A percentile compares a stretch with the other conserved stretches of the same genome.
phyloP scores from a whole-genome alignment of 2,113 vertebrate genomes.

The Marmota flaviventris region DNA sequence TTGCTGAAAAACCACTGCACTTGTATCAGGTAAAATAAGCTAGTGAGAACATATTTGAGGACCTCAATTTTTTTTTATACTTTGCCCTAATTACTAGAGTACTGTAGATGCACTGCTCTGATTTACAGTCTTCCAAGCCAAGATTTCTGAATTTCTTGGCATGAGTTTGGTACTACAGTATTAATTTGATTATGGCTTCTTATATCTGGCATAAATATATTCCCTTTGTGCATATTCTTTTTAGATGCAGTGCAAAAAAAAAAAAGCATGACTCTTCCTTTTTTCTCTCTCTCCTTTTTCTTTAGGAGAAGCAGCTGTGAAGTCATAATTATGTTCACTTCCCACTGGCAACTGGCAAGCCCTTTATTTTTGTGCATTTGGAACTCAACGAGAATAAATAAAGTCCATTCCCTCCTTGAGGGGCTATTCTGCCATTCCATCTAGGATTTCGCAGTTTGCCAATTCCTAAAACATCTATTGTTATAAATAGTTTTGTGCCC shows the following conservation, averaged over 20 bases:
- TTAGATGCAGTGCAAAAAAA: conserved; percentile 72
- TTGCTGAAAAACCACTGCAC: conserved; percentile 42
- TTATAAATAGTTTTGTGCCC: conserved; percentile 69
- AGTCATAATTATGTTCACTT: conserved; percentile 83
- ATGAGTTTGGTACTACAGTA: conserved; percentile 66
- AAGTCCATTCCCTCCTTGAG: conserved; percentile 75
- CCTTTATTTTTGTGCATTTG: conserved; percentile 78
- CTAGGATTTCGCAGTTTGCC: conserved; percentile 67
- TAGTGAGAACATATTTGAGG: conserved; percentile 12
- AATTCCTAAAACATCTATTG: conserved; percentile 71
- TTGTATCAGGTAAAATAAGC: neutral
- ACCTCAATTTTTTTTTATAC: neutral
- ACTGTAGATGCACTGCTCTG: conserved; percentile 1
- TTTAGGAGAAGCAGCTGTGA: conserved; percentile 85
- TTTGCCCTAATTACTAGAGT: conserved; percentile 56
- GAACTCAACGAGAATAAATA: conserved; percentile 79
- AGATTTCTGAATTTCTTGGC: conserved; percentile 71
- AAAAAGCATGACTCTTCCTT: conserved; percentile 70
- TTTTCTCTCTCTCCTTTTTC: conserved; percentile 76
- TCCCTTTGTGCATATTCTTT: conserved; percentile 81
- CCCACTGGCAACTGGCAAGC: conserved; percentile 75
- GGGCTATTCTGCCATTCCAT: conserved; percentile 65
- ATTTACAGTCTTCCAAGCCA: conserved; percentile 33
- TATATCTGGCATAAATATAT: conserved; percentile 76
- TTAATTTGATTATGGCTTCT: conserved; percentile 73